These are phyloP conservation scores for Acromyrmex charruanus DNA, from an alignment of 1,140 invertebrate species.

Conservation along the genomic window DNA sequence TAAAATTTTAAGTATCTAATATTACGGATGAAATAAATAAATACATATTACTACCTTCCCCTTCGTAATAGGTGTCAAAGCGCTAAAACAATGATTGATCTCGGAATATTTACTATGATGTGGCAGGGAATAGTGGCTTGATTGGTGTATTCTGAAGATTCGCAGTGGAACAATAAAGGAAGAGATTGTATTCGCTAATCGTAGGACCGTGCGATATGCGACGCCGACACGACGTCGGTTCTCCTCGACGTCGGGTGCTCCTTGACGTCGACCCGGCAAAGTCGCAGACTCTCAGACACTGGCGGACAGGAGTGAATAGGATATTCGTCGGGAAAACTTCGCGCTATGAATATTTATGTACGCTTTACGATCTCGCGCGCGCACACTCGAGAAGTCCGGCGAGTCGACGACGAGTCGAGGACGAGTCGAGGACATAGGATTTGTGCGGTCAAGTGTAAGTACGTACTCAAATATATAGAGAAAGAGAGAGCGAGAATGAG, in stretches of 20 bases:
- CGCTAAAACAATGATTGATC: conserved; percentile 40
- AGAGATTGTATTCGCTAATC: conserved; percentile 66
- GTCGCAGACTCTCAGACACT: conserved; percentile 29
- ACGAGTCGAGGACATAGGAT: conserved; percentile 52
- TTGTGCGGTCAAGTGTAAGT: conserved; percentile 51
- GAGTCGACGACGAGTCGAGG: background rate
- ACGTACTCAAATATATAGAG: conserved; percentile 52
- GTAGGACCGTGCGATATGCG: conserved; percentile 55
- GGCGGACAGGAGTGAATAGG: conserved; percentile 37
- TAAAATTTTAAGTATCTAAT: background rate
- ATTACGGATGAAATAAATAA: background rate
- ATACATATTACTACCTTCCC: conserved; percentile 10
- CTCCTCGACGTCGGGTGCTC: conserved; percentile 39
- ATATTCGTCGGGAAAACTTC: conserved; percentile 60
- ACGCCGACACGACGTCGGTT: conserved; percentile 35
- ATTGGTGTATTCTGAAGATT: conserved; percentile 64
- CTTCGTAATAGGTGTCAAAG: conserved; percentile 30
- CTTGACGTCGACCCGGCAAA: conserved; percentile 34
- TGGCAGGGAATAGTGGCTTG: conserved; percentile 63
- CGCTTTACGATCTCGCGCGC: conserved; percentile 55
- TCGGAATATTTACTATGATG: conserved; percentile 37
- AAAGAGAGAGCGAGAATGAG: conserved; percentile 35
- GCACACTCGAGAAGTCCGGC: conserved; percentile 44
- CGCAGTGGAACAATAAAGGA: conserved; percentile 66
- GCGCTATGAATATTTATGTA: conserved; percentile 65